These are phyloP conservation scores for Drosophila watanabei DNA, from an alignment of 1,140 invertebrate species.

Conservation along the genomic window DNA sequence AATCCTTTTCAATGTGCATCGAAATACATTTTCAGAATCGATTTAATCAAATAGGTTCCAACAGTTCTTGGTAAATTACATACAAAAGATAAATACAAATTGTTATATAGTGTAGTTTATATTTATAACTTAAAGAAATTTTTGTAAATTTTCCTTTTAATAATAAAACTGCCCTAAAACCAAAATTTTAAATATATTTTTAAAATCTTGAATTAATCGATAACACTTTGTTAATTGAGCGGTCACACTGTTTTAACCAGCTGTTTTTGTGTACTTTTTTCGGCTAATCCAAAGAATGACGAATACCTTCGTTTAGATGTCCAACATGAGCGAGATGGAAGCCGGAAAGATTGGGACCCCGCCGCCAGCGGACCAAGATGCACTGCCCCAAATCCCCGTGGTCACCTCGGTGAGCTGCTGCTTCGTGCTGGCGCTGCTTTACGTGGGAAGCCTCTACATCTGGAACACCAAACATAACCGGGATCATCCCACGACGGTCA, in stretches of 20 bases:
- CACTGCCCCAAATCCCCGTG: conserved; percentile 65
- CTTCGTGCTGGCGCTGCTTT: conserved; percentile 90
- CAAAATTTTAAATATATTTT: too few relatives aligned
- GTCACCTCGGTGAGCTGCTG: conserved; percentile 87
- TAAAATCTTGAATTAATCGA: background rate
- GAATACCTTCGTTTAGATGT: conserved; percentile 49
- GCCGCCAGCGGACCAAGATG: background rate
- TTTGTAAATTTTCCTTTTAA: background rate
- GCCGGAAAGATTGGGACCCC: conserved; percentile 2
- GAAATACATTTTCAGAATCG: too few relatives aligned
- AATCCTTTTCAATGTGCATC: too few relatives aligned
- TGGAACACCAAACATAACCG: conserved; percentile 92
- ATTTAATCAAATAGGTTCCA: too few relatives aligned
- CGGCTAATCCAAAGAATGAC: conserved; percentile 31
- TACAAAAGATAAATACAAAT: too few relatives aligned
- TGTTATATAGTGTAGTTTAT: too few relatives aligned
- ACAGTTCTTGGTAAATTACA: too few relatives aligned
- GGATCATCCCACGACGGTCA: conserved; percentile 95
- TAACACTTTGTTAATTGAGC: background rate
- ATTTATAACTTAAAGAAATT: too few relatives aligned
- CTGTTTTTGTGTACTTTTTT: conserved; percentile 46
- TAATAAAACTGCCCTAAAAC: background rate
- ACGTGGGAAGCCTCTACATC: conserved; percentile 93
- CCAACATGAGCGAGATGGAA: conserved; percentile 40
- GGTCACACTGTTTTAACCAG: conserved; percentile 14